Conservation (phyloP, 1,140 invertebrate species). For the Drosophila pachea region DNA sequence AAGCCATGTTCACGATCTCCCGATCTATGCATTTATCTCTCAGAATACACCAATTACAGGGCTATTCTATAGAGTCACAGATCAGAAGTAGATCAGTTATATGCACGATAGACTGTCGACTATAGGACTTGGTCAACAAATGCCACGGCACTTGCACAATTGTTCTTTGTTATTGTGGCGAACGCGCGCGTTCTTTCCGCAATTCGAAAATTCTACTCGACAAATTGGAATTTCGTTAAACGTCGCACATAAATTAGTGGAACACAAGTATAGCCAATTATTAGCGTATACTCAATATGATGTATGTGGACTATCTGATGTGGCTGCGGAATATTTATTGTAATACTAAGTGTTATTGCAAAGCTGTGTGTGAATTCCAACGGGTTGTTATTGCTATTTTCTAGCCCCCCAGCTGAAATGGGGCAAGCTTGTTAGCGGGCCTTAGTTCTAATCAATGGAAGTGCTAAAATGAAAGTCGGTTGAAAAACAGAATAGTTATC, state of each 20-base stretch:
- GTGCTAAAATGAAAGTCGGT: background rate
- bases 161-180: constrained; percentile 24
- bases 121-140: constrained; percentile 46
- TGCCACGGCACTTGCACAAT: constrained; percentile 27
- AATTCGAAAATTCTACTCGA: constrained; percentile 21
- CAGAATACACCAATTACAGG: constrained; percentile 47
- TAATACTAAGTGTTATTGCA: constrained; percentile 11
- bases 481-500: background rate
- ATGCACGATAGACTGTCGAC: constrained; percentile 10
- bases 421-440: constrained; percentile 9
- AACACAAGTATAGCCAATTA: constrained; percentile 27
- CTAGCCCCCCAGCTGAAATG: constrained; percentile 3
- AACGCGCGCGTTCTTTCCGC: constrained; percentile 34
- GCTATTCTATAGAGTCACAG: constrained; percentile 30
- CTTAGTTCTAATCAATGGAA: constrained; percentile 3
- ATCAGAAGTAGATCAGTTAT: constrained; percentile 37
- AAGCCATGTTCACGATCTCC: constrained; percentile 20
- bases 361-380: constrained; percentile 26
- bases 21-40: constrained; percentile 22
- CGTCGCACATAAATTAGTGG: constrained; percentile 14
- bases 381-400: constrained; percentile 15
- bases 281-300: constrained; percentile 1
- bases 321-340: constrained; percentile 9
- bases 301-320: constrained; percentile 19
- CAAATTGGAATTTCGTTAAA: constrained; percentile 28